Evolutionary conservation across 2,113 vertebrate genomes (phyloP), one percentile per base, ranked within the genome.

Genomic region (Psammodynastes pulverulentus): DNA sequence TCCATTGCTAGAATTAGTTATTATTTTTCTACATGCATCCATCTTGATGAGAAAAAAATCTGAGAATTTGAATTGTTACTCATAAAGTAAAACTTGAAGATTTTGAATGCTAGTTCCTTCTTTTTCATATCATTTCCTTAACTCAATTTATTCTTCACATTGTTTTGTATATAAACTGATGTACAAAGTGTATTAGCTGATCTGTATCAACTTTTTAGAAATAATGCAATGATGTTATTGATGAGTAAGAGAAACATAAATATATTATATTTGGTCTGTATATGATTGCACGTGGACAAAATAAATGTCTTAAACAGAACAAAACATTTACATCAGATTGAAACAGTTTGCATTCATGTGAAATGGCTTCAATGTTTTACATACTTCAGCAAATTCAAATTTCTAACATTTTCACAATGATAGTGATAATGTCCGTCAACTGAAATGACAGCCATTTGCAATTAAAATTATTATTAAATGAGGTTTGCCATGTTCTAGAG

Each of bases 341-440:
- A 34, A 67, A n/a, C 62, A n/a, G 9, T 67, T 72, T 34, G 67
- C 67, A 72, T 19, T 72, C 5, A 72, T 34, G 5, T 72, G 67
- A 72, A 72, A 19, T 15, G 12, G 5, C 67, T 72, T 72, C n/a
- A 19, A 7, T 39, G n/a, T 34, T 72, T 72, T 72, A 72, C 34
- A 5, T 34, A 72, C n/a, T 72, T 17, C n/a, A 72, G n/a, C 5
- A 72, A 72, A 72, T 72, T 34, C 15, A 34, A 34, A 34, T 34
- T 72, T 72, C 51, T n/a, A 87, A 34, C 15, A 54, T 87, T 5
- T 91, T 89, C 92, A 43, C 13, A 91, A 93, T 92, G 88, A 91
- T 43, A n/a, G 54, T 49, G 29, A 84, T 24, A 92, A 24, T 0
- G 2, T 48, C 92, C 62, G 95, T 90, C 84, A 94, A 94, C 15